Percentiles rank a stretch among this genome's conserved stretches.
Conservation (phyloP, 2,888 invertebrate species). For the Achlya flavicornis region DNA sequence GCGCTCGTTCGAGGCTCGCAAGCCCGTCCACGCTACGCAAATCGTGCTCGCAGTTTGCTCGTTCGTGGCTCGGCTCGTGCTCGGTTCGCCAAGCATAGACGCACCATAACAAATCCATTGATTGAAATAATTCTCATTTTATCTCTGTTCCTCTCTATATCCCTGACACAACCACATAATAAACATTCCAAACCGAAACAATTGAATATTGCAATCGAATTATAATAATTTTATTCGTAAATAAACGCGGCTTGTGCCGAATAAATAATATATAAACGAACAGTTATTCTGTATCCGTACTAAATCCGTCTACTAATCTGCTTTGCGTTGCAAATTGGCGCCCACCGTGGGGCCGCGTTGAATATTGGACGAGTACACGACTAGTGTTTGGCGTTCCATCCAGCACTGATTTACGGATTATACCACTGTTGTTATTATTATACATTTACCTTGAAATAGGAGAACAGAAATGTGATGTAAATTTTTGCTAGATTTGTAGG, state of each 20-base stretch:
- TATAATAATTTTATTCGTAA: slow-evolving; percentile 9
- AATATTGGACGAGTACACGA: slow-evolving; percentile 42
- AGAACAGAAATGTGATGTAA: neutral
- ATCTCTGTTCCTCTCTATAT: too few species aligned
- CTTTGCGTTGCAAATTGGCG: slow-evolving; percentile 48
- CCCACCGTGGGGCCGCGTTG: slow-evolving; percentile 34
- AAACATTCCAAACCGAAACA: too few species aligned
- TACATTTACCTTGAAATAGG: slow-evolving; percentile 25
- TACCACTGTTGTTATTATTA: slow-evolving; percentile 31
- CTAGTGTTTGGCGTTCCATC: slow-evolving; percentile 6
- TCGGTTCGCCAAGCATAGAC: too few species aligned
- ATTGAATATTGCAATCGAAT: slow-evolving; percentile 2
- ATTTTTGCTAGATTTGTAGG: neutral
- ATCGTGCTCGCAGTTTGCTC: too few species aligned
- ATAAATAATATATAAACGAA: slow-evolving; percentile 10
- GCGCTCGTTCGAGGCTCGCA: too few species aligned
- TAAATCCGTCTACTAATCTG: slow-evolving; percentile 45
- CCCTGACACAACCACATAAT: neutral
- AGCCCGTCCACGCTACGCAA: too few species aligned
- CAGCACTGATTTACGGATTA: slow-evolving; percentile 40
- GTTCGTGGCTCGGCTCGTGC: too few species aligned
- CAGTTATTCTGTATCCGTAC: slow-evolving; percentile 26
- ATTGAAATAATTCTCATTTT: too few species aligned
- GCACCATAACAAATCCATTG: too few species aligned
- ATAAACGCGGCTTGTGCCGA: neutral